phyloP scores from a whole-genome alignment of 2,888 invertebrate genomes.

The Gastrophysa polygoni region DNA sequence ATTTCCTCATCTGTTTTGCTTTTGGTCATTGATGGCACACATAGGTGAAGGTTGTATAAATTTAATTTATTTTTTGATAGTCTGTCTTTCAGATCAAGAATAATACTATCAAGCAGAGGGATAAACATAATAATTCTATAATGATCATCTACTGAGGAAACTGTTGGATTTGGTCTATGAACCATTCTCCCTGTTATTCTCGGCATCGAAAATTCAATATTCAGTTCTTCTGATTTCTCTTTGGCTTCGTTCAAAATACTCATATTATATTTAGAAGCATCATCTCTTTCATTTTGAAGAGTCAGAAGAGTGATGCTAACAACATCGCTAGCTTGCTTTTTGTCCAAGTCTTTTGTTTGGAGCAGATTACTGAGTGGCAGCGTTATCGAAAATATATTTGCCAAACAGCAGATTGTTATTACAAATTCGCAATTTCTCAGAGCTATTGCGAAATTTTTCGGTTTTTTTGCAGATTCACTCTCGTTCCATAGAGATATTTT shows the following conservation, averaged over 20 bases:
- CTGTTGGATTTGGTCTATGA: constrained; percentile 5
- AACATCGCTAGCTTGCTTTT: constrained; percentile 4
- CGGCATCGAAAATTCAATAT: constrained; percentile 3
- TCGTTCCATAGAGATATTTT: not conserved
- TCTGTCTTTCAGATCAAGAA: constrained; percentile 4
- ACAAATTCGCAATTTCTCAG: not conserved
- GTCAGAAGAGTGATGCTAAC: constrained; percentile 4
- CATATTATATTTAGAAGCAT: not conserved
- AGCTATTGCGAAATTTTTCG: not conserved
- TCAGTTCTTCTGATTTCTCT: not conserved
- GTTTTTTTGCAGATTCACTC: not conserved
- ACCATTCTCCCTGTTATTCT: constrained; percentile 8
- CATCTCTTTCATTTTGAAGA: constrained; percentile 1
- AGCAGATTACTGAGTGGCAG: constrained; percentile 2
- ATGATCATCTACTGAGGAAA: constrained; percentile 3
- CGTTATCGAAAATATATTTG: not conserved
- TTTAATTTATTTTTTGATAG: constrained; percentile 1
- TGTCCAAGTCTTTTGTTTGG: constrained; percentile 2
- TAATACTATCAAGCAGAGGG: not conserved
- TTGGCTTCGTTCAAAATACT: constrained; percentile 3
- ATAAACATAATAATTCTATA: not conserved
- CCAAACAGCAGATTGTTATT: too few relatives aligned
- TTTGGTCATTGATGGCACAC: not conserved
- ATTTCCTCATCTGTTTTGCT: not conserved
- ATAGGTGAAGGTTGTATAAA: constrained; percentile 2